Conservation (phyloP, 2,113 vertebrate genomes). For the Melanotaenia duboulayi region DNA sequence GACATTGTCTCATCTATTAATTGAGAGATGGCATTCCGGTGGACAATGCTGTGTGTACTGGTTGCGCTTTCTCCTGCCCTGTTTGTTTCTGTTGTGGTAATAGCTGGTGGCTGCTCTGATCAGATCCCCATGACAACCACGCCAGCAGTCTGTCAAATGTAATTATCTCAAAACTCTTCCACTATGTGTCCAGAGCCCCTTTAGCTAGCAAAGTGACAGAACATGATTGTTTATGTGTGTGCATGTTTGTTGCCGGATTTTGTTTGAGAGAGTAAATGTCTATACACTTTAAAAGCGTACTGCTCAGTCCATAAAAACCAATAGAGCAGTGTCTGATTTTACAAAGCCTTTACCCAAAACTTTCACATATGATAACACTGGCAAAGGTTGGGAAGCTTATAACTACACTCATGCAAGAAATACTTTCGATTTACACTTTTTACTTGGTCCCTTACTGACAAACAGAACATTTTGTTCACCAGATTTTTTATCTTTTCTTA, state of each 20-base stretch:
- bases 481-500: constrained; percentile 1
- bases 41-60: constrained; percentile 21
- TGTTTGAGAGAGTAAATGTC: constrained; percentile 30
- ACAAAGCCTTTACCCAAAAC: constrained; percentile 5
- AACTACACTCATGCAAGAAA: constrained; percentile 1
- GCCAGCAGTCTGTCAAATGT: constrained; percentile 68
- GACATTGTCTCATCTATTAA: constrained; percentile 33
- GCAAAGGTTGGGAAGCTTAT: neutral
- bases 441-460: neutral
- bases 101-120: constrained; percentile 56
- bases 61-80: constrained; percentile 57
- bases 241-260: constrained; percentile 6
- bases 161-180: constrained; percentile 65
- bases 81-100: constrained; percentile 43
- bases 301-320: constrained; percentile 26
- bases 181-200: constrained; percentile 53
- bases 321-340: constrained; percentile 4
- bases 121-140: constrained; percentile 71
- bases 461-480: constrained; percentile 16
- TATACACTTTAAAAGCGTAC: constrained; percentile 6
- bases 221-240: constrained; percentile 23
- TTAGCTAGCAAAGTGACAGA: constrained; percentile 39
- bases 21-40: constrained; percentile 32
- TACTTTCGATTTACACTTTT: neutral
- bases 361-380: neutral